These are phyloP conservation scores for Gadopsis marmoratus DNA, from an alignment of 2,797 vertebrate species.

Conservation along the genomic window DNA sequence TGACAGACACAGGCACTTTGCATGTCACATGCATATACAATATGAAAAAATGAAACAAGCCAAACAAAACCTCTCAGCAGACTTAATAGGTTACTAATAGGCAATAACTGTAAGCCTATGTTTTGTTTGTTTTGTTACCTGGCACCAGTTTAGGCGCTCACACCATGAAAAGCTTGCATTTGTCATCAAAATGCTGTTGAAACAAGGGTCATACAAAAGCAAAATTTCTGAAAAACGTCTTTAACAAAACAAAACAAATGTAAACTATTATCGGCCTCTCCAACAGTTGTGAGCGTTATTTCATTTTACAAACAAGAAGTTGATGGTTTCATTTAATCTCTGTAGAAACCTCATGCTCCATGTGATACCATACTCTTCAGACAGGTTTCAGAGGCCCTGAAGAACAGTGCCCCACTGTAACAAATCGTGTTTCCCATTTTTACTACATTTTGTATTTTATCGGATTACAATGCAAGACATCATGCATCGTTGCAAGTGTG, in stretches of 20 bases:
- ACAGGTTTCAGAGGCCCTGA: background rate
- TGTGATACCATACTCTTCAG: too few relatives aligned
- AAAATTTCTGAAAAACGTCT: background rate
- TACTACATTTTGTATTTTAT: background rate
- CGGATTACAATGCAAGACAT: background rate
- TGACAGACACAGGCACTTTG: background rate
- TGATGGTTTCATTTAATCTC: background rate
- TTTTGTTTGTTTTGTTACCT: background rate
- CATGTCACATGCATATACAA: conserved; percentile 26
- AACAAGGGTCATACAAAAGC: background rate
- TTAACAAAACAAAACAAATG: background rate
- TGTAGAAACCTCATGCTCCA: background rate
- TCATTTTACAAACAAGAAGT: background rate
- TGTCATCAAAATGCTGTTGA: background rate
- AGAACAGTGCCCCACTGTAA: background rate
- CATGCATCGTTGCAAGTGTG: background rate
- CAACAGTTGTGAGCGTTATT: background rate
- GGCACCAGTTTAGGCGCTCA: background rate
- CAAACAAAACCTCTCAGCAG: background rate
- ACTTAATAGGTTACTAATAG: background rate
- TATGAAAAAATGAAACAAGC: background rate
- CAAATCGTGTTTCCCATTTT: background rate
- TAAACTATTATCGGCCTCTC: background rate
- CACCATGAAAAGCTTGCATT: background rate
- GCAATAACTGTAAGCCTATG: background rate